Base-by-base conservation (phyloP, 2,888 invertebrate genomes). In the Microctonus brassicae region DNA sequence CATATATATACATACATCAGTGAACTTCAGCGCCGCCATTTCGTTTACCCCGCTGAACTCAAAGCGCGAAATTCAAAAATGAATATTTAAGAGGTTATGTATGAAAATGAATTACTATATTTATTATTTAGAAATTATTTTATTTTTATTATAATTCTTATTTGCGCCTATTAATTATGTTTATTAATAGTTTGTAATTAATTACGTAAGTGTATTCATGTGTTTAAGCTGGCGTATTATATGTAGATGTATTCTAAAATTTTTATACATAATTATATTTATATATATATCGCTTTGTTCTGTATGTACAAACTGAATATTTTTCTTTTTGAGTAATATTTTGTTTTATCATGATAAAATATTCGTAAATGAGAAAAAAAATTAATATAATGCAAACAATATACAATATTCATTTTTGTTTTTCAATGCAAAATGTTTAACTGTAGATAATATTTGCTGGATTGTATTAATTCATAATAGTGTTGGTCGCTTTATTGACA, bases 401-500 rank as follows among this genome's bases (percentile, higher is more conserved):
- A 39, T 62, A 24, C 17, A 24, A 39, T 24, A 39, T 39, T 34
- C 0, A 11, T 39, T 0, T 61, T 58, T 36, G n/a, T 33, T 34
- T 20, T 60, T 34, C 11, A 20, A 20, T 34, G 17, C 34, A 20
- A 11, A 62, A 0, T 47, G 17, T 17, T 47, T 47, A 47, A 47
- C 17, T 1, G n/a, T n/a, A 6, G 17, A 47, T 17, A 63, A n/a
- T 26, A 29, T 47, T 62, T 42, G 47, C 13, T 26, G 47, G 7
- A 7, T 47, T 47, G 2, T 17, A 6, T 47, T 17, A n/a, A 47
- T 58, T 58, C 10, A 58, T 17, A 33, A n/a, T n/a, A 33, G n/a
- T 29, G 33, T n/a, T 17, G 33, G 17, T 20, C 11, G 22, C 20
- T 24, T 66, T 13, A 71, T 69, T 73, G 70, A 53, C 72, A 65